Evolutionary conservation across 2,113 vertebrate genomes (phyloP), one percentile per base, ranked within the genome.

Genomic region (Saccopteryx bilineata): DNA sequence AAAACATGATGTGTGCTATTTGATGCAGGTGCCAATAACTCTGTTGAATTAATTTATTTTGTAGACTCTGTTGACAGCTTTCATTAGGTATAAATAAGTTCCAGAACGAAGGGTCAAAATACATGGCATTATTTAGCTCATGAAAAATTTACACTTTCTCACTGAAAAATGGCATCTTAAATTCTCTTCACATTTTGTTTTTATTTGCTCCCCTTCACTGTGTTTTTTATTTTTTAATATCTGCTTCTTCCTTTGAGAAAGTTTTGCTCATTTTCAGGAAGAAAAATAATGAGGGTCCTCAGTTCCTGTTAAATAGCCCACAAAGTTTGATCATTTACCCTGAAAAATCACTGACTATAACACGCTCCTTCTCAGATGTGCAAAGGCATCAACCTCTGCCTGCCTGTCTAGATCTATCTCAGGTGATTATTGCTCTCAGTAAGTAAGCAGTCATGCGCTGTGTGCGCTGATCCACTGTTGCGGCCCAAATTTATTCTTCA

Each of bases 201-300:
- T 90, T 52, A 23, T 79, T 85, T 75, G 19, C 90, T 90, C 13
- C 11, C 2, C 1, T 69, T 69, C 13, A 33, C 28, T 60, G 5
- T 65, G 39, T 39, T 39, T 39, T 39, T 39, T 39, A n/a, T n/a
- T 39, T 39, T 92, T 81, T 92, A 26, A 90, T 76, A 78, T 71
- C 19, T 93, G 23, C 0, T 61, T 86, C 18, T 84, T 89, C 26
- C 31, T 54, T 86, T 93, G 11, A 60, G 28, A 87, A 76, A 61
- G 14, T 85, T 79, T 88, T 95, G 5, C 50, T 95, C 11, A 94
- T 84, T 96, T 94, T 90, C 19, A 93, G 26, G 7, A 83, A 90
- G 52, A 79, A 94, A 71, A 87, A 88, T 90, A 95, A 71, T 56
- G 17, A 92, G 61, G 1, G 17, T 39, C 13, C 6, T 58, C 10